phyloP scores from a whole-genome alignment of 1,140 invertebrate genomes.

The Antheraea pernyi region DNA sequence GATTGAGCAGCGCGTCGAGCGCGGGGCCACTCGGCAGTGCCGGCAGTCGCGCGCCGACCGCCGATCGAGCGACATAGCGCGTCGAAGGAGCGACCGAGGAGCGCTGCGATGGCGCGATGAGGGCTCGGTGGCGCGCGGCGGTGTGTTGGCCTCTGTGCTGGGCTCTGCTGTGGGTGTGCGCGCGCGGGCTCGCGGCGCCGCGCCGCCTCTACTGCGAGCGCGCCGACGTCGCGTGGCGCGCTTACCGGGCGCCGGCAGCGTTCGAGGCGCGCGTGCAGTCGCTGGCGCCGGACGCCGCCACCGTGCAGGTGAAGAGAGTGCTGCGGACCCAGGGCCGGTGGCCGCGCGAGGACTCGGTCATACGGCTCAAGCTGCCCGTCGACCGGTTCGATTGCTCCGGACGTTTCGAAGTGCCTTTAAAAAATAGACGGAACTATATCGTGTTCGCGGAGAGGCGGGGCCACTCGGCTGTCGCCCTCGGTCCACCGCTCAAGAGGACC shows the following conservation, averaged over 20 bases:
- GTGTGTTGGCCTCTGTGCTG: constrained; percentile 39
- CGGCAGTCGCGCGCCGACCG: constrained; percentile 63
- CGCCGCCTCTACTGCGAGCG: constrained; percentile 72
- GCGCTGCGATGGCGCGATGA: constrained; percentile 70
- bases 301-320: constrained; percentile 59
- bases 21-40: constrained; percentile 24
- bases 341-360: constrained; percentile 60
- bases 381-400: constrained; percentile 58
- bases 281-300: constrained; percentile 60
- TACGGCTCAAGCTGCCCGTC: constrained; percentile 58
- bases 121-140: constrained; percentile 64
- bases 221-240: constrained; percentile 71
- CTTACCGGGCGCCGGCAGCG: constrained; percentile 69
- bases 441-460: constrained; percentile 70
- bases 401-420: constrained; percentile 69
- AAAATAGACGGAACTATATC: constrained; percentile 70
- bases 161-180: constrained; percentile 56
- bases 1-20: constrained; percentile 44
- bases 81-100: constrained; percentile 35
- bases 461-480: constrained; percentile 65
- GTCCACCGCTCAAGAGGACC: constrained; percentile 63
- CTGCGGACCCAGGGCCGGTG: constrained; percentile 61
- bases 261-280: constrained; percentile 72
- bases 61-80: constrained; percentile 50
- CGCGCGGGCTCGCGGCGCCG: constrained; percentile 58